A percentile compares a stretch with the other conserved stretches of the same genome.
These are phyloP conservation scores for Drosophila rufa DNA, from an alignment of 1,140 invertebrate genomes.

Conservation along the genomic window DNA sequence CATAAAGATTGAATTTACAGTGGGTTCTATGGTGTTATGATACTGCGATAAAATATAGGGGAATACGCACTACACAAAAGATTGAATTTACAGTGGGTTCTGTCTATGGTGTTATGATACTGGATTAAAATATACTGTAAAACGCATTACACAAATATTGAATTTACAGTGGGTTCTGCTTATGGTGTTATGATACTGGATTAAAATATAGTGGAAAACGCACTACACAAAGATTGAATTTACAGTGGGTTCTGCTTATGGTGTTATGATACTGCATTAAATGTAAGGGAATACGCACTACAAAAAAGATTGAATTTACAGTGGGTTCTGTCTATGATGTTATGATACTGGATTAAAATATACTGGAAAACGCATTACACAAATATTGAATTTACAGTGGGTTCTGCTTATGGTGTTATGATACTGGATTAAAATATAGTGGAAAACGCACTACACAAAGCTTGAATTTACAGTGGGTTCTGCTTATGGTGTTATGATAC, in stretches of 20 bases:
- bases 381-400: too few species aligned
- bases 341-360: too few species aligned
- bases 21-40: background rate
- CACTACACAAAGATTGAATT: background rate
- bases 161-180: too few species aligned
- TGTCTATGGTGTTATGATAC: too few species aligned
- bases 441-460: background rate
- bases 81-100: constrained; percentile 12
- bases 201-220: constrained; percentile 15
- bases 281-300: constrained; percentile 6
- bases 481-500: too few species aligned
- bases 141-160: too few species aligned
- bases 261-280: too few species aligned
- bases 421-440: too few species aligned
- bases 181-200: too few species aligned
- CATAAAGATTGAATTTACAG: constrained; percentile 5
- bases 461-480: constrained; percentile 14
- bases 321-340: background rate
- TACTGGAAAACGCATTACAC: too few species aligned
- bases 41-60: background rate
- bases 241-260: constrained; percentile 8
- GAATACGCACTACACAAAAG: background rate
- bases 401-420: too few species aligned
- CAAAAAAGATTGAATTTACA: constrained; percentile 3
- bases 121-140: too few species aligned